Percentiles rank a stretch among this genome's conserved stretches.
These are phyloP conservation scores for Spisula subtruncata DNA, from an alignment of 2,888 invertebrate genomes.

Conservation along the genomic window DNA sequence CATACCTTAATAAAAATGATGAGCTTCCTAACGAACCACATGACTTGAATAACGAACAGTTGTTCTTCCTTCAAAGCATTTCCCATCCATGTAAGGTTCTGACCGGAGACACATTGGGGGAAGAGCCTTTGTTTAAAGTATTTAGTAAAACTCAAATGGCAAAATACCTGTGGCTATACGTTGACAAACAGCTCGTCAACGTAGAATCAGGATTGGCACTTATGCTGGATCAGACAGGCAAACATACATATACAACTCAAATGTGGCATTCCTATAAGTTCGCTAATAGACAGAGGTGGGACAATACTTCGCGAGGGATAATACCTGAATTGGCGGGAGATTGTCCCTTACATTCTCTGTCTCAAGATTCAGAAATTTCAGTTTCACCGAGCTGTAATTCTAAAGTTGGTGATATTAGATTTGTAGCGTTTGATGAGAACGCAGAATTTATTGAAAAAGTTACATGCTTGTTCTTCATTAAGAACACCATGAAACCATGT, in stretches of 20 bases:
- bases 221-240: slow-evolving; percentile 7
- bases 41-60: background rate
- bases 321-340: background rate
- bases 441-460: background rate
- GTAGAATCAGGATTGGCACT: slow-evolving; percentile 6
- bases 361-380: background rate
- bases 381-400: background rate
- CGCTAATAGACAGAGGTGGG: slow-evolving; percentile 9
- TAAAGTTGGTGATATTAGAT: background rate
- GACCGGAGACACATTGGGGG: background rate
- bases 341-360: background rate
- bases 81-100: background rate
- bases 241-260: background rate
- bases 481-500: slow-evolving; percentile 19
- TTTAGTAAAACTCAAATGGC: background rate
- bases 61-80: slow-evolving; percentile 16
- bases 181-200: slow-evolving; percentile 16
- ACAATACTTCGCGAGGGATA: background rate
- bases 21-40: too few relatives aligned
- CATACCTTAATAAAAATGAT: background rate
- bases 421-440: background rate
- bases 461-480: slow-evolving; percentile 25
- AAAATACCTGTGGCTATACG: background rate
- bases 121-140: slow-evolving; percentile 5
- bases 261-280: slow-evolving; percentile 1